phyloP scores from a whole-genome alignment of 1,140 invertebrate genomes.

The Bombus confusus region DNA sequence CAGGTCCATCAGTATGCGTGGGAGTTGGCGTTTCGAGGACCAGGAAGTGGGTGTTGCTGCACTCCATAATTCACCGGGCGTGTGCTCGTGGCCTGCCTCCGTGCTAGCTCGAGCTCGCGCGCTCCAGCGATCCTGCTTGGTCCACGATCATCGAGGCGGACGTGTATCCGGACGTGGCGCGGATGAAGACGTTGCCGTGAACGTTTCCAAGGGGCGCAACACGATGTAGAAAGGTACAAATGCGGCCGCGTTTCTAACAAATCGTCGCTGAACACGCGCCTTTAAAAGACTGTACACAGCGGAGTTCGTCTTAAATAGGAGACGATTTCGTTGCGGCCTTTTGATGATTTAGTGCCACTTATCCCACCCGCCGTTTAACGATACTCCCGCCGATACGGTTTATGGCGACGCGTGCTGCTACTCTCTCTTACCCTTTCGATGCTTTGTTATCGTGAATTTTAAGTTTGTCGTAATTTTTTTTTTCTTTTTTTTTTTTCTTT shows the following conservation, averaged over 20 bases:
- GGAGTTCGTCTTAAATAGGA: not conserved
- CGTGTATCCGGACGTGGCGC: constrained; percentile 6
- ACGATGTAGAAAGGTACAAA: constrained; percentile 64
- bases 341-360: constrained; percentile 24
- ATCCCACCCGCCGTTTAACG: constrained; percentile 1
- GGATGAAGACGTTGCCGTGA: constrained; percentile 65
- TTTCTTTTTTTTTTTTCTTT: too few species aligned
- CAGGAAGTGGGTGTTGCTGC: constrained; percentile 70
- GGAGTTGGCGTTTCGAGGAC: constrained; percentile 66
- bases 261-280: constrained; percentile 36
- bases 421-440: too few species aligned
- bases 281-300: not conserved
- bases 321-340: constrained; percentile 25
- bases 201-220: constrained; percentile 47
- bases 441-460: too few species aligned
- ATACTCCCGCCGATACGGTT: not conserved
- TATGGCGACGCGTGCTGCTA: too few species aligned
- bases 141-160: constrained; percentile 39
- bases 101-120: not conserved
- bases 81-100: constrained; percentile 42
- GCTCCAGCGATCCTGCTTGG: constrained; percentile 2
- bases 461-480: too few species aligned
- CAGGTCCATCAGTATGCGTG: constrained; percentile 63
- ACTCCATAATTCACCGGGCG: constrained; percentile 67
- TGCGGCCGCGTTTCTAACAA: constrained; percentile 59